A percentile compares a stretch with the other conserved stretches of the same genome.
Evolutionary conservation across 2,797 vertebrate species (phyloP).

Genomic region (Xenops minutus): DNA sequence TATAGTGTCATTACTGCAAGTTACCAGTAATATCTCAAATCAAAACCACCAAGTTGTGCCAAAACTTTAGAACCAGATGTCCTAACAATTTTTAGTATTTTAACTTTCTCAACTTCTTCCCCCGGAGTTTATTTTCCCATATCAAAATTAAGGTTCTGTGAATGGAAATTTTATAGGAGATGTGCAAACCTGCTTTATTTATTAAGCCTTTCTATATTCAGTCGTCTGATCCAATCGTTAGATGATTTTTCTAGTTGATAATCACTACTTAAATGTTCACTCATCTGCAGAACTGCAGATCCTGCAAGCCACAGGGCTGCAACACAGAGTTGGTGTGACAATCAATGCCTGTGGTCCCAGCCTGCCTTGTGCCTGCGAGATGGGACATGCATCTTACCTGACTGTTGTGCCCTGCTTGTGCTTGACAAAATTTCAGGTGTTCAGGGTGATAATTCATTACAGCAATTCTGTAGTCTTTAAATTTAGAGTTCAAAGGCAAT

Average conservation of each 20-base stretch:
- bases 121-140: neutral
- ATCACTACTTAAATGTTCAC: neutral
- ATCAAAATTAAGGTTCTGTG: neutral
- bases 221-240: neutral
- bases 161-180: neutral
- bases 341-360: neutral
- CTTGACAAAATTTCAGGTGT: neutral
- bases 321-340: rapidly evolving
- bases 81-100: neutral
- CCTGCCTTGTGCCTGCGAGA: neutral
- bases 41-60: neutral
- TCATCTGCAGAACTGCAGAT: neutral
- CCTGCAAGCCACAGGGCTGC: neutral
- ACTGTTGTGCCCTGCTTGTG: neutral
- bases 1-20: neutral
- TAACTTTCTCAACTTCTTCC: neutral
- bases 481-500: neutral
- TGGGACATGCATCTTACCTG: neutral
- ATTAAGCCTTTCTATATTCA: neutral
- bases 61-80: slow-evolving; percentile 38
- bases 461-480: neutral
- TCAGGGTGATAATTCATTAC: neutral
- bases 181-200: neutral
- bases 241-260: neutral
- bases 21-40: slow-evolving; percentile 1